Percentiles rank a stretch among this genome's conserved stretches.
Evolutionary conservation across 2,797 vertebrate species (phyloP).

Genomic region (Poecilia gillii): DNA sequence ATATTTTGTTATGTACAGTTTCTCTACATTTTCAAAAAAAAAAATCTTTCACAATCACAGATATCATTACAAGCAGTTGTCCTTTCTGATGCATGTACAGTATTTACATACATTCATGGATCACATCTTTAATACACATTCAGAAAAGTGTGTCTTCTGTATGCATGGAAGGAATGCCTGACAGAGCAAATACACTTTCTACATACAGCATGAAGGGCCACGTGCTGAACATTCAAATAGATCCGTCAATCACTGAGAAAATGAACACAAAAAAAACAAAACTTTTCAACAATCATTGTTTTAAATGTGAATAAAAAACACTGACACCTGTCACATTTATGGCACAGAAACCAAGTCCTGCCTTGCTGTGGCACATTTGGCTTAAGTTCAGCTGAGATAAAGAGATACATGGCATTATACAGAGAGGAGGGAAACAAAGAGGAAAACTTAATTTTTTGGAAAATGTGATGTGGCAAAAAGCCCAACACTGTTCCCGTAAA

Average conservation of each 20-base stretch:
- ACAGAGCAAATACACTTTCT: slow-evolving; percentile 47
- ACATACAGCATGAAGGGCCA: slow-evolving; percentile 40
- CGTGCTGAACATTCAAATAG: slow-evolving; percentile 15
- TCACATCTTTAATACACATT: slow-evolving; percentile 80
- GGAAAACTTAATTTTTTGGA: slow-evolving; percentile 15
- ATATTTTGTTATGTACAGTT: slow-evolving; percentile 89
- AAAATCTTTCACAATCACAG: slow-evolving; percentile 80
- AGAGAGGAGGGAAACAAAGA: slow-evolving; percentile 5
- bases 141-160: slow-evolving; percentile 65
- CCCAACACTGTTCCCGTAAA: slow-evolving; percentile 32
- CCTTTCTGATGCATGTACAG: slow-evolving; percentile 82
- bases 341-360: slow-evolving; percentile 23
- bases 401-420: slow-evolving; percentile 8
- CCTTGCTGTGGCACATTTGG: slow-evolving; percentile 35
- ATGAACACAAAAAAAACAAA: slow-evolving; percentile 27
- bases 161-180: slow-evolving; percentile 85
- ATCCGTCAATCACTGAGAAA: slow-evolving; percentile 28
- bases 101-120: slow-evolving; percentile 96
- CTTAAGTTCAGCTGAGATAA: slow-evolving; percentile 41
- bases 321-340: slow-evolving; percentile 14
- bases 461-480: slow-evolving; percentile 4
- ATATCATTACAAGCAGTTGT: slow-evolving; percentile 84
- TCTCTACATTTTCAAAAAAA: slow-evolving; percentile 81
- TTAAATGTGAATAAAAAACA: slow-evolving; percentile 15
- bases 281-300: slow-evolving; percentile 10